A percentile compares a stretch with the other conserved stretches of the same genome.
phyloP scores from a whole-genome alignment of 2,888 invertebrate species.

The Drosophila subsilvestris region DNA sequence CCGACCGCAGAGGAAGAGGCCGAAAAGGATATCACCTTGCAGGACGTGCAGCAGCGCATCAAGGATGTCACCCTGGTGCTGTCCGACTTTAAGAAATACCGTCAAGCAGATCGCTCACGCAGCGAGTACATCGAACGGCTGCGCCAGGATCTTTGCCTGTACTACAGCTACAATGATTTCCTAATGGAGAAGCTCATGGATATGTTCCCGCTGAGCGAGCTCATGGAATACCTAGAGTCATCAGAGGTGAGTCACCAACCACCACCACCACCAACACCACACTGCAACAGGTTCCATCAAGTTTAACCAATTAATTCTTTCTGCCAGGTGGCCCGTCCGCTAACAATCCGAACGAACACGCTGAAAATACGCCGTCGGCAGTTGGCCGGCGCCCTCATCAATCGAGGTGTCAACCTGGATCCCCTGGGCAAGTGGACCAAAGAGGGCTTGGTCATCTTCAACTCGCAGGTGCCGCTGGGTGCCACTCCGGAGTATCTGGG shows the following conservation, averaged over 20 bases:
- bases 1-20: slow-evolving; percentile 91
- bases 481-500: slow-evolving; percentile 99
- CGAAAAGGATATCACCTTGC: slow-evolving; percentile 89
- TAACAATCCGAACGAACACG: slow-evolving; percentile 98
- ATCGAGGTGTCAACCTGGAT: slow-evolving; percentile 98
- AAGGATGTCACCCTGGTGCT: slow-evolving; percentile 92
- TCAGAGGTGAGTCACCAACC: slow-evolving; percentile 88
- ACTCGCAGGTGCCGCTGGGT: slow-evolving; percentile 97
- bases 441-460: slow-evolving; percentile 98
- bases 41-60: slow-evolving; percentile 94
- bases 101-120: slow-evolving; percentile 89
- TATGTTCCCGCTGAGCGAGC: slow-evolving; percentile 93
- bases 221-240: slow-evolving; percentile 97
- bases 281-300: background rate
- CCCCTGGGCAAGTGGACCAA: slow-evolving; percentile 99
- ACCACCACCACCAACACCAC: no score
- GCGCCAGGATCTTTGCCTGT: slow-evolving; percentile 93
- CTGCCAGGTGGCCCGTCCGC: slow-evolving; percentile 89
- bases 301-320: background rate
- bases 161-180: slow-evolving; percentile 98
- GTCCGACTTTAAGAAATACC: slow-evolving; percentile 90
- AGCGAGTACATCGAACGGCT: slow-evolving; percentile 93
- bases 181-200: slow-evolving; percentile 96
- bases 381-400: slow-evolving; percentile 96
- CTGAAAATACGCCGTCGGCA: slow-evolving; percentile 96